Evolutionary conservation across 2,797 vertebrate species (phyloP).

Genomic region (Hemibagrus guttatus): DNA sequence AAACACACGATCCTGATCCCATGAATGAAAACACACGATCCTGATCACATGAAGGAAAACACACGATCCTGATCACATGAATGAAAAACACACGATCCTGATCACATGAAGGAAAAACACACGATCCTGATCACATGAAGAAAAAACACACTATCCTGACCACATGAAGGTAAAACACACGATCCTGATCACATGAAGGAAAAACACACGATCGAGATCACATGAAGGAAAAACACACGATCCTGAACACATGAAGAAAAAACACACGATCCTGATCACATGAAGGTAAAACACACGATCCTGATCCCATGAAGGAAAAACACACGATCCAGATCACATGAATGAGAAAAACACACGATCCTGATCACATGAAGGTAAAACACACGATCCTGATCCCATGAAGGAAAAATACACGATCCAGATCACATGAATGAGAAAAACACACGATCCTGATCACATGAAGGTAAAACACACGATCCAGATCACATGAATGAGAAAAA

Average conservation of each 20-base stretch:
- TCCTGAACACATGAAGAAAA: no score
- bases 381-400: no score
- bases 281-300: no score
- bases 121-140: no score
- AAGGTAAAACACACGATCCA: background rate
- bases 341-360: background rate
- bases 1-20: background rate
- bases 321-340: background rate
- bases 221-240: background rate
- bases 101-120: background rate
- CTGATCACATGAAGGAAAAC: no score
- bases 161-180: background rate
- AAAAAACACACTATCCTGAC: no score
- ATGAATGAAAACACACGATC: background rate
- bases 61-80: background rate
- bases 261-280: background rate
- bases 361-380: no score
- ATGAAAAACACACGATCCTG: background rate
- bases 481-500: no score
- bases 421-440: no score
- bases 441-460: background rate
- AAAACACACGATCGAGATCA: no score
- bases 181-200: no score
- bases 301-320: no score
- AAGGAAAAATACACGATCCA: background rate